phyloP scores from a whole-genome alignment of 2,797 vertebrate genomes.

The Odontamblyopus lacepedii region DNA sequence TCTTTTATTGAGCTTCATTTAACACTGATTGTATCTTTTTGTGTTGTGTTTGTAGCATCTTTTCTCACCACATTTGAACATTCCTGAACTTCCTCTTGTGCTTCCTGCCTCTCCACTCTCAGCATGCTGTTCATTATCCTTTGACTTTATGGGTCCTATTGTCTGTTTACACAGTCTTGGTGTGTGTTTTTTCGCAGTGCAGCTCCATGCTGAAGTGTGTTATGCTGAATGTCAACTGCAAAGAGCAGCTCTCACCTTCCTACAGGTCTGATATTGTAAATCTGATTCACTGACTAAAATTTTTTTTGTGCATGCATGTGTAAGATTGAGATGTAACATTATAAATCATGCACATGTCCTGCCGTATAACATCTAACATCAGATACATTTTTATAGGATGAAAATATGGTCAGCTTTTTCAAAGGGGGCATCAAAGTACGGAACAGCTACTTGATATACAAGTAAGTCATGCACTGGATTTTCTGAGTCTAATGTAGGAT shows the following conservation, averaged over 20 bases:
- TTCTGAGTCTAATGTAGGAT: background rate
- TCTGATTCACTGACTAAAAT: background rate
- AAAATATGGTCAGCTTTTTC: slow-evolving; percentile 89
- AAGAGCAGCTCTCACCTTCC: slow-evolving; percentile 85
- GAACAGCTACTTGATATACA: slow-evolving; percentile 88
- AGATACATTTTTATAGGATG: slow-evolving; percentile 71
- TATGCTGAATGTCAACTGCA: slow-evolving; percentile 86
- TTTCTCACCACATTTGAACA: background rate
- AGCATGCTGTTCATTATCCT: background rate
- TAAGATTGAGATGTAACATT: background rate
- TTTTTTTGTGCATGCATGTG: background rate
- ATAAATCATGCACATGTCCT: background rate
- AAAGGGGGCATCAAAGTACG: slow-evolving; percentile 89
- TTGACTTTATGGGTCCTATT: background rate
- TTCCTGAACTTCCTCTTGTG: background rate
- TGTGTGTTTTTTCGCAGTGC: slow-evolving; percentile 70
- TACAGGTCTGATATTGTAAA: slow-evolving; percentile 74
- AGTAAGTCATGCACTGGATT: slow-evolving; percentile 69
- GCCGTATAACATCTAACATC: no score
- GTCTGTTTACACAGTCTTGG: slow-evolving; percentile 7
- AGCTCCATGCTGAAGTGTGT: slow-evolving; percentile 86
- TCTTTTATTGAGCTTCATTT: no score
- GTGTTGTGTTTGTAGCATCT: no score
- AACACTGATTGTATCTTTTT: no score
- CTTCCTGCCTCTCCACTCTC: background rate